phyloP scores from a whole-genome alignment of 2,113 vertebrate species.

The Chionis minor region DNA sequence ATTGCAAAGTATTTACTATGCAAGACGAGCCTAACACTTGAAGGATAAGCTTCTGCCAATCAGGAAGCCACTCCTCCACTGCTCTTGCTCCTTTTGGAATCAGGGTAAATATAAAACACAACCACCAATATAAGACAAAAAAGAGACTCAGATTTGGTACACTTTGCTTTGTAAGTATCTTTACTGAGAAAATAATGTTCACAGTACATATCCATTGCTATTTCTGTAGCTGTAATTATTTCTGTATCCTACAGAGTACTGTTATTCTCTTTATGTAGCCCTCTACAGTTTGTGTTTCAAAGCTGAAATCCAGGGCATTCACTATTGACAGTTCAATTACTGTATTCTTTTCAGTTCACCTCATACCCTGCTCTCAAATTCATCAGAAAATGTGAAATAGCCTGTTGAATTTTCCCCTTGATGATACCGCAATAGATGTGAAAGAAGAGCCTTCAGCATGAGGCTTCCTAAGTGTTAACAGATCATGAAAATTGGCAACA shows the following conservation, averaged over 20 bases:
- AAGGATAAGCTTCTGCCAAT: not conserved
- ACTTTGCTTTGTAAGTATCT: not conserved
- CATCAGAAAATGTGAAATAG: constrained; percentile 30
- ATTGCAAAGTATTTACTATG: not conserved
- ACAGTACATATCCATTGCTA: not conserved
- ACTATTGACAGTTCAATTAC: constrained; percentile 24
- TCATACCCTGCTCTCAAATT: constrained; percentile 37
- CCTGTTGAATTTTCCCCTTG: constrained; percentile 47
- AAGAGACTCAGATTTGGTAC: not conserved
- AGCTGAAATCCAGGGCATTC: constrained; percentile 51
- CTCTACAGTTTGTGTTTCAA: constrained; percentile 9
- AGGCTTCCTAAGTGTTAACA: constrained; percentile 73
- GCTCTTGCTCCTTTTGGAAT: not conserved
- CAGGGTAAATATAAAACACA: not conserved
- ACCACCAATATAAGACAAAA: not conserved
- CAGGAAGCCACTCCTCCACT: not conserved
- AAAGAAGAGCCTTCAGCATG: constrained; percentile 56
- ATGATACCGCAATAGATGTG: constrained; percentile 56
- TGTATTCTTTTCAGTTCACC: constrained; percentile 17
- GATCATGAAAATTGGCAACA: constrained; percentile 76
- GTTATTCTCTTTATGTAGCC: not conserved
- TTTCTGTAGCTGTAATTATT: not conserved
- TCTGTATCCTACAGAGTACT: not conserved
- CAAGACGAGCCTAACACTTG: not conserved
- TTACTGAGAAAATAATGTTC: not conserved